These are phyloP conservation scores for Vespertilio murinus DNA, from an alignment of 2,797 vertebrate species.

Conservation along the genomic window DNA sequence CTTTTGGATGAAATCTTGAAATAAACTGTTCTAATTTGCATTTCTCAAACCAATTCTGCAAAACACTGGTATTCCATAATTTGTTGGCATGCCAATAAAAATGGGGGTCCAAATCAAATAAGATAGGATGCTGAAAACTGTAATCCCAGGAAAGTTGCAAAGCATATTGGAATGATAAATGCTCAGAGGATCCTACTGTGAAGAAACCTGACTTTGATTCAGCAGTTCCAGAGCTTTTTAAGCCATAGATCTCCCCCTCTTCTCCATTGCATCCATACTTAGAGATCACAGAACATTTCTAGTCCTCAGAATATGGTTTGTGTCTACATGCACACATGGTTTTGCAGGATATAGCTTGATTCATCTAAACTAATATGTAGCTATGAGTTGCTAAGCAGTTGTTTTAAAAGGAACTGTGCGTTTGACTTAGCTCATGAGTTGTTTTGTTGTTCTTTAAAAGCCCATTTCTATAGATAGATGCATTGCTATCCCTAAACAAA, in stretches of 20 bases:
- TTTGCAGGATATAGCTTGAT: conserved; percentile 37
- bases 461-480: conserved; percentile 9
- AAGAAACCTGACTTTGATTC: conserved; percentile 32
- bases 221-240: conserved; percentile 15
- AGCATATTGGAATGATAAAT: not conserved
- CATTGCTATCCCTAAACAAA: conserved; percentile 14
- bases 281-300: not conserved
- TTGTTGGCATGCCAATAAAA: conserved; percentile 7
- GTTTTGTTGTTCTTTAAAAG: conserved; percentile 29
- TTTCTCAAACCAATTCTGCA: conserved; percentile 15
- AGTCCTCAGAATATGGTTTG: not conserved
- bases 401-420: conserved; percentile 56
- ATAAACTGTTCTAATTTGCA: conserved; percentile 29
- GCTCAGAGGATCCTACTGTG: not conserved
- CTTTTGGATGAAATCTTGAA: conserved; percentile 30
- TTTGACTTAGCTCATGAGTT: conserved; percentile 48
- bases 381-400: conserved; percentile 32
- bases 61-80: conserved; percentile 30
- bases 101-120: conserved; percentile 23
- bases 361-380: conserved; percentile 53
- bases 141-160: not conserved
- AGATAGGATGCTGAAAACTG: conserved; percentile 10
- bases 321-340: not conserved
- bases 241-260: not conserved
- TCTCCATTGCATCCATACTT: not conserved